phyloP scores from a whole-genome alignment of 2,888 invertebrate species.

The Cancer borealis region DNA sequence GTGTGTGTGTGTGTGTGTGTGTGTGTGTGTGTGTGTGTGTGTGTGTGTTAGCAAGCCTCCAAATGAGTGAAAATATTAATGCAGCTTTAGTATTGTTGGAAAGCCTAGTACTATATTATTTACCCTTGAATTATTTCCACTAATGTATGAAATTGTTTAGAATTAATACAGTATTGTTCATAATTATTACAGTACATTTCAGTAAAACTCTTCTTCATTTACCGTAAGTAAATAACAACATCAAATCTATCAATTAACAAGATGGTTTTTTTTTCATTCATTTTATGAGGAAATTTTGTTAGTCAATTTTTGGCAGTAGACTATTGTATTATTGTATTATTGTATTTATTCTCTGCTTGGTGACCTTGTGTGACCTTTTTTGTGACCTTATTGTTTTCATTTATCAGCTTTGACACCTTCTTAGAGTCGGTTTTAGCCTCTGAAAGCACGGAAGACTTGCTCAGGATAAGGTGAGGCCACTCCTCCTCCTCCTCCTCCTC shows the following conservation, averaged over 20 bases:
- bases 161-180: no score
- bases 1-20: no score
- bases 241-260: not conserved
- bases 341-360: slow-evolving; percentile 30
- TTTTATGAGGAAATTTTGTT: slow-evolving; percentile 37
- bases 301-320: slow-evolving; percentile 55
- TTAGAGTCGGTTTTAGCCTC: slow-evolving; percentile 75
- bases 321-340: not conserved
- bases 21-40: no score
- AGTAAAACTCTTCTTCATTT: not conserved
- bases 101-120: no score
- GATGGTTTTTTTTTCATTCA: not conserved
- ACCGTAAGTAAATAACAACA: not conserved
- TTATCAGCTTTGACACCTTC: slow-evolving; percentile 75
- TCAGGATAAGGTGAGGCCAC: slow-evolving; percentile 72
- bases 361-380: slow-evolving; percentile 56
- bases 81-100: no score
- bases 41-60: no score
- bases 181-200: no score
- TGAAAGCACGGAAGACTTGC: slow-evolving; percentile 72
- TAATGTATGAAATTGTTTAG: no score
- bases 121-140: no score
- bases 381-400: slow-evolving; percentile 63
- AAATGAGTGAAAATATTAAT: no score
- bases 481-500: slow-evolving; percentile 35